phyloP scores from a whole-genome alignment of 2,888 invertebrate species.

The Perdita meconis region DNA sequence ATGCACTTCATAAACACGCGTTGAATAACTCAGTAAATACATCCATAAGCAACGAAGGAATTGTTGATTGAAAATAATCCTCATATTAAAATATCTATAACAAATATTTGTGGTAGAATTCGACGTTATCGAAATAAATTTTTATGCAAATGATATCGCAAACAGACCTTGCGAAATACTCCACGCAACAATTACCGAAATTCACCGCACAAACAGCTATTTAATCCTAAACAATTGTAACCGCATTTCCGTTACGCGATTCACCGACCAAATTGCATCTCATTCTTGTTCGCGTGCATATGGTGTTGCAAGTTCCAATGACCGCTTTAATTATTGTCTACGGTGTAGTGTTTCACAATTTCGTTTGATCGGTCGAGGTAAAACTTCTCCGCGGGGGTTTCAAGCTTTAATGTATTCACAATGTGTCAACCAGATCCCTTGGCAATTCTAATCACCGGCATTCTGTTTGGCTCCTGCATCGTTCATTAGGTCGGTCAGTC shows the following conservation, averaged over 20 bases:
- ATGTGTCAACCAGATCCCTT: conserved; percentile 3
- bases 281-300: neutral
- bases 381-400: conserved; percentile 5
- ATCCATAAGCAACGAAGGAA: no score
- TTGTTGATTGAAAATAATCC: no score
- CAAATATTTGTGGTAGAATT: no score
- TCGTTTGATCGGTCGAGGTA: conserved; percentile 9
- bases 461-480: conserved; percentile 30
- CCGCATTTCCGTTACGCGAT: neutral
- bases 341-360: conserved; percentile 7
- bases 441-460: conserved; percentile 31
- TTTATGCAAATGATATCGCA: no score
- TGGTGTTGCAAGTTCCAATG: neutral
- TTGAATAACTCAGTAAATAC: no score
- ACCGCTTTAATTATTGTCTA: neutral
- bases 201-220: neutral
- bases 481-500: conserved; percentile 48
- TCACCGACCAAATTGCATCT: neutral
- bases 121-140: no score
- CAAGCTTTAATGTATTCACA: conserved; percentile 25
- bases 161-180: no score
- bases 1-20: no score
- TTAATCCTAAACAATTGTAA: neutral
- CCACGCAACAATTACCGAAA: neutral
- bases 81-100: no score